Evolutionary conservation across 2,888 invertebrate genomes (phyloP).

Genomic region (Lochmaea crataegi): DNA sequence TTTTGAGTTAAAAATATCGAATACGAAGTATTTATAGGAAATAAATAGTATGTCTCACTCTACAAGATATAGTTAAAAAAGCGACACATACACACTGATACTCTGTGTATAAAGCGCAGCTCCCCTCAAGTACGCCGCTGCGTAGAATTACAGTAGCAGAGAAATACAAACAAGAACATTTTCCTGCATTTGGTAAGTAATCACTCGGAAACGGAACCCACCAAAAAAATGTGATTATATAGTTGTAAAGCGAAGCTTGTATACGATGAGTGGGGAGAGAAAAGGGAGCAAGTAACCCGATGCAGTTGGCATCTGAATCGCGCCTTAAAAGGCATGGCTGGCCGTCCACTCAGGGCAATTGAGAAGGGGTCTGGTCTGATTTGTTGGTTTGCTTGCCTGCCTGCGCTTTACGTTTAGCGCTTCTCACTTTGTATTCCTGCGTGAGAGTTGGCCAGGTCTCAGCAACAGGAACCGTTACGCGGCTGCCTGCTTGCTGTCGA

Average conservation of each 20-base stretch:
- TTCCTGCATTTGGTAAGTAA: constrained; percentile 41
- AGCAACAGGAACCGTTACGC: constrained; percentile 17
- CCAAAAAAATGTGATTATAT: constrained; percentile 44
- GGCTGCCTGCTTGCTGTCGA: constrained; percentile 7
- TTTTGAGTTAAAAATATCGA: constrained; percentile 1
- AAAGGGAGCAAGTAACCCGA: constrained; percentile 52
- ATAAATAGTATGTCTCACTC: background rate
- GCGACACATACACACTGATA: background rate
- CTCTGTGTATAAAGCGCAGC: background rate
- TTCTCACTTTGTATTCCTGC: constrained; percentile 15
- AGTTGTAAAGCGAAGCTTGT: constrained; percentile 35
- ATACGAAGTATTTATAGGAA: constrained; percentile 7
- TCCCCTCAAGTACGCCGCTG: constrained; percentile 11
- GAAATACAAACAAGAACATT: constrained; percentile 22
- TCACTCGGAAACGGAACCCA: constrained; percentile 45
- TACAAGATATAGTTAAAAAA: background rate
- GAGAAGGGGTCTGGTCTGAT: constrained; percentile 62
- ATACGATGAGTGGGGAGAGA: constrained; percentile 41
- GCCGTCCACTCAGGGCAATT: constrained; percentile 57
- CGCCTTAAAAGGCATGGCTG: constrained; percentile 62
- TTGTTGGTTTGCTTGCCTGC: constrained; percentile 39
- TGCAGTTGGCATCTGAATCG: constrained; percentile 64
- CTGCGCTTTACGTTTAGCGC: constrained; percentile 38
- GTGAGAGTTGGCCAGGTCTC: constrained; percentile 22
- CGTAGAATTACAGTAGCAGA: constrained; percentile 5